Conservation (phyloP, 2,888 invertebrate species). For the Euzophera pinguis region DNA sequence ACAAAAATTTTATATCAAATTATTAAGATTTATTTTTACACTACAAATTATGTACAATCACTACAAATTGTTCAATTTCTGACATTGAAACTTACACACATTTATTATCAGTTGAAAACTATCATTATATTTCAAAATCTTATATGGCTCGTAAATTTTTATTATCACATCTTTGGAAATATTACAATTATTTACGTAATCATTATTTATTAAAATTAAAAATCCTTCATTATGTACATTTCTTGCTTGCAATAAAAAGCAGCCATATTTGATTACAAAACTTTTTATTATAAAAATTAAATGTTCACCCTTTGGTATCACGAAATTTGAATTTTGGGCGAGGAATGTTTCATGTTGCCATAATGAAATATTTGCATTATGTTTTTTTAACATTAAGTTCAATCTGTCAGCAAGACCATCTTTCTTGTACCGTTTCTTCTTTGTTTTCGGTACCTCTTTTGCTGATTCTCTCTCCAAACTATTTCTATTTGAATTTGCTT, state of each 20-base stretch:
- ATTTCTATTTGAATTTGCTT: slow-evolving; percentile 25
- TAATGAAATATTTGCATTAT: slow-evolving; percentile 61
- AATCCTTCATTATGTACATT: slow-evolving; percentile 39
- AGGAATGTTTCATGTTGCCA: slow-evolving; percentile 79
- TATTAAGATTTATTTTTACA: background rate
- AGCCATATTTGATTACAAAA: slow-evolving; percentile 50
- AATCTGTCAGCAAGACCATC: slow-evolving; percentile 67
- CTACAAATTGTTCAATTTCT: background rate
- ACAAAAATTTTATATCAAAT: background rate
- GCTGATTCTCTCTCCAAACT: slow-evolving; percentile 19
- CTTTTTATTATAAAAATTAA: slow-evolving; percentile 46
- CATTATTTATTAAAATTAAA: slow-evolving; percentile 50
- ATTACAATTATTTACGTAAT: slow-evolving; percentile 37
- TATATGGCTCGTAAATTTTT: slow-evolving; percentile 59
- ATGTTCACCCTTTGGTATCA: slow-evolving; percentile 54
- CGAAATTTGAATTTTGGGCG: slow-evolving; percentile 61
- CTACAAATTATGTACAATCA: background rate
- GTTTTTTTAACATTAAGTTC: slow-evolving; percentile 62
- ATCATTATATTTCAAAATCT: slow-evolving; percentile 32
- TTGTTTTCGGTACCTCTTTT: slow-evolving; percentile 30
- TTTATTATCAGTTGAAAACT: slow-evolving; percentile 50
- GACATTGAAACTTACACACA: slow-evolving; percentile 63
- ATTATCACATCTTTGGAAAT: slow-evolving; percentile 38
- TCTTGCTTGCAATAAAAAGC: slow-evolving; percentile 44
- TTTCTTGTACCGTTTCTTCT: slow-evolving; percentile 63